These are phyloP conservation scores for Rhabdomys dilectus DNA, from an alignment of 2,113 vertebrate genomes.

Conservation along the genomic window DNA sequence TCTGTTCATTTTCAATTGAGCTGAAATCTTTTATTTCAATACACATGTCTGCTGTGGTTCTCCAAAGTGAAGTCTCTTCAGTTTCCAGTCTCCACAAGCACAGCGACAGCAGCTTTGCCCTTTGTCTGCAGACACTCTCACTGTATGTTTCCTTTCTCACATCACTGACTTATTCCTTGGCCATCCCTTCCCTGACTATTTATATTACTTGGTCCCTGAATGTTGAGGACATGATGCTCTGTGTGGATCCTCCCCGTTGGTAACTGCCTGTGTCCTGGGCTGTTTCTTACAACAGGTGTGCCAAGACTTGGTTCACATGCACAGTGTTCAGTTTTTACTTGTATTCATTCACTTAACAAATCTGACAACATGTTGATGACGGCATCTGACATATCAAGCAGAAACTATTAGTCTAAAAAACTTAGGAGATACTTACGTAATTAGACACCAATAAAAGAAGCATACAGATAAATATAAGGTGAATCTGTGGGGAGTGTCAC, in stretches of 20 bases:
- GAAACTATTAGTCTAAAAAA: background rate
- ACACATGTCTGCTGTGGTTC: accelerated
- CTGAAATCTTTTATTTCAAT: constrained; percentile 3
- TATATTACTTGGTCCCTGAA: background rate
- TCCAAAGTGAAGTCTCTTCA: background rate
- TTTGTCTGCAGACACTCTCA: background rate
- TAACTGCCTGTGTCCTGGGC: background rate
- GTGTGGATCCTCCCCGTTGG: background rate
- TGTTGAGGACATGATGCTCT: background rate
- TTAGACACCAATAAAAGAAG: background rate
- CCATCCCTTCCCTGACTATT: background rate
- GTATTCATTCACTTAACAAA: constrained; percentile 1
- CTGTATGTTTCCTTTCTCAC: background rate
- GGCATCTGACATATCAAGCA: background rate
- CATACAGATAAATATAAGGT: background rate
- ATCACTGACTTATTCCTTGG: background rate
- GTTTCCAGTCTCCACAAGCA: background rate
- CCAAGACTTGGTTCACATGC: background rate
- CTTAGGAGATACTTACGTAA: background rate
- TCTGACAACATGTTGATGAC: background rate
- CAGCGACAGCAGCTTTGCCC: background rate
- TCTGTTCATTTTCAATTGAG: background rate
- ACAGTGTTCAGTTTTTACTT: background rate
- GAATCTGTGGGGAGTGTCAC: background rate
- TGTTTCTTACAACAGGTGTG: background rate